These are phyloP conservation scores for Zalophus californianus DNA, from an alignment of 2,797 vertebrate species.

Conservation along the genomic window DNA sequence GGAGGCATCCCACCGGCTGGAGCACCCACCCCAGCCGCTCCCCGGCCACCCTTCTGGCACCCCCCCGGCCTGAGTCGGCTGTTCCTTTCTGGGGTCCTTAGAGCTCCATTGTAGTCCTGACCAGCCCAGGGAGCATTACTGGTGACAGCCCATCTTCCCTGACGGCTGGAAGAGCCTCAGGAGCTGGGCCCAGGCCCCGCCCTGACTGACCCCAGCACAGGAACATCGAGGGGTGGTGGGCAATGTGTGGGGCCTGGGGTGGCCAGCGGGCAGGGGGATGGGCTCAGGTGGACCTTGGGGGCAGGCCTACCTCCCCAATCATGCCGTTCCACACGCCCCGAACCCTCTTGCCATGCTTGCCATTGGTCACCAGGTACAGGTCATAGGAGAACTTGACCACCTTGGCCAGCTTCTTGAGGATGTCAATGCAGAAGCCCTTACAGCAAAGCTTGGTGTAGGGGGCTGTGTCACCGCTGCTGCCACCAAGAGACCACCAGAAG, in stretches of 20 bases:
- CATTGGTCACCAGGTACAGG: conserved; percentile 98
- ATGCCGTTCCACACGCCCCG: conserved; percentile 98
- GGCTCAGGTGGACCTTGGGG: rapidly evolving
- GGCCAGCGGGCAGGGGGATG: rapidly evolving
- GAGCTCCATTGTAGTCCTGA: neutral
- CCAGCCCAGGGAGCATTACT: rapidly evolving
- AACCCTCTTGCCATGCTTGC: conserved; percentile 97
- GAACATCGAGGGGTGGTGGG: neutral
- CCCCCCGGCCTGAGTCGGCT: neutral
- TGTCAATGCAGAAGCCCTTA: conserved; percentile 99
- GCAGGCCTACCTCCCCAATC: conserved; percentile 96
- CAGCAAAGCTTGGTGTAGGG: conserved; percentile 98
- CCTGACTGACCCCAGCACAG: neutral
- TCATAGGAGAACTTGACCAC: conserved; percentile 98
- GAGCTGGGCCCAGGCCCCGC: neutral
- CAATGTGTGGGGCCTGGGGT: rapidly evolving
- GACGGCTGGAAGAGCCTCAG: neutral
- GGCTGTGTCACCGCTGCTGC: conserved; percentile 88
- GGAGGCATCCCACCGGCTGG: neutral
- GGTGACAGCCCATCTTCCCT: neutral
- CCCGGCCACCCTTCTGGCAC: rapidly evolving
- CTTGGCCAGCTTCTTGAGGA: conserved; percentile 97
- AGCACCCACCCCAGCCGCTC: neutral
- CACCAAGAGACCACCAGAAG: neutral
- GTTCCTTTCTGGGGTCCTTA: neutral